A percentile compares a stretch with the other conserved stretches of the same genome.
Conservation (phyloP, 2,888 invertebrate species). For the Rotaria sp. region DNA sequence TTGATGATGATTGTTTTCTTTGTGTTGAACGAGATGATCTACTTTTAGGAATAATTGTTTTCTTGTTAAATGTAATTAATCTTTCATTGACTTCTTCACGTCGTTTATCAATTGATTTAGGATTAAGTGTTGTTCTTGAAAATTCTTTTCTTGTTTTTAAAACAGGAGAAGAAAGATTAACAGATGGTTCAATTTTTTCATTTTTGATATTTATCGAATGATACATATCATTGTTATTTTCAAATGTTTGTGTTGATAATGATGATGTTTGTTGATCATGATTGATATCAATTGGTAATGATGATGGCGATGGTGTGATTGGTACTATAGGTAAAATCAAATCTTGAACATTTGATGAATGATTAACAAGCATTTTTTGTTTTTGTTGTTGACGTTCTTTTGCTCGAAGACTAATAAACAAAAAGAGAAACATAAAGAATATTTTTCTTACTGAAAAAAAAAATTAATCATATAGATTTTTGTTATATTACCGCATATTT, state of each 20-base stretch:
- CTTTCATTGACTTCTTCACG: background rate
- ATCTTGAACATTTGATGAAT: background rate
- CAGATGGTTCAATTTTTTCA: background rate
- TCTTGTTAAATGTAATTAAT: background rate
- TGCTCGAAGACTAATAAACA: background rate
- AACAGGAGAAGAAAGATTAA: background rate
- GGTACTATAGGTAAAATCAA: background rate
- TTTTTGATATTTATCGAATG: background rate
- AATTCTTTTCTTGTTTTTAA: background rate
- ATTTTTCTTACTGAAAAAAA: background rate
- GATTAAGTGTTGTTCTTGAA: background rate
- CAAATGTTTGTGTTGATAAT: background rate
- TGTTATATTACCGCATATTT: background rate
- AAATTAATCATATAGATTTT: no score
- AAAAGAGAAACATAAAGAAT: background rate
- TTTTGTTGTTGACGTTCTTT: conserved; percentile 11
- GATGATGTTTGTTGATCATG: background rate
- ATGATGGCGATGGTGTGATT: background rate
- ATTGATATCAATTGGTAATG: background rate
- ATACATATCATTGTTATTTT: background rate
- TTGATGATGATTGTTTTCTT: background rate
- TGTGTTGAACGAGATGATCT: background rate
- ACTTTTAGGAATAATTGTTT: background rate
- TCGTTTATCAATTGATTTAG: background rate
- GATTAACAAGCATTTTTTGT: background rate